Evolutionary conservation across 2,113 vertebrate genomes (phyloP), one percentile per base, ranked within the genome.

Genomic region (Percopsis transmontana): DNA sequence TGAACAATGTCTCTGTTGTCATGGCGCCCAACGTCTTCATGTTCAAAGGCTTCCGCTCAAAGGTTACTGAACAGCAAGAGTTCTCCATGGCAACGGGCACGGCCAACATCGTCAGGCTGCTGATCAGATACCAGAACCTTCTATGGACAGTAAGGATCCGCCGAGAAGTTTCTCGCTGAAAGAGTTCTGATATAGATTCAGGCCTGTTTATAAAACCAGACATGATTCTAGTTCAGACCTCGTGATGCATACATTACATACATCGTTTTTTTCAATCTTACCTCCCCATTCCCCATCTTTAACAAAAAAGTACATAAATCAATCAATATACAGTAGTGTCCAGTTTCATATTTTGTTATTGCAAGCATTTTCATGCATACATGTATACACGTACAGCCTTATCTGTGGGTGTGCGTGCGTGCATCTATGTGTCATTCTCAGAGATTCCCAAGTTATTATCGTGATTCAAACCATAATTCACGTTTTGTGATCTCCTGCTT

Each of bases 21-120:
- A 98, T 99, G 95, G 95, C 97, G 3, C 97, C 97, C n/a, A 99
- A 97, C 88, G 94, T 99, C 86, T 98, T 99, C 90, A 96, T 95
- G 20, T 95, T 94, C 78, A 96, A 94, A 58, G 88, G 93, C 0
- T 82, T 94, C 62, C 89, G 92, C 66, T 86, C 92, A 58, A 98
- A 98, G 86, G 72, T 90, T 42, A 90, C 84, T 0, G 95, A 96
- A 60, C 94, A 97, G 74, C 93, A 87, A 72, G 94, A 97, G 83
- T 94, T 96, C 74, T 90, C 82, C 62, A 96, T 97, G 95, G 97
- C 97, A 44, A 92, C 94, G 11, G 91, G 92, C 70, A 98, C 94
- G 0, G 95, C 96, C 65, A 94, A 88, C 73, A 92, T 93, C 62
- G 95, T 99, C 89, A 90, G 94, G 54, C 93, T 96, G 54, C 81